Conservation (phyloP, 2,113 vertebrate species). For the Marmota monax region DNA sequence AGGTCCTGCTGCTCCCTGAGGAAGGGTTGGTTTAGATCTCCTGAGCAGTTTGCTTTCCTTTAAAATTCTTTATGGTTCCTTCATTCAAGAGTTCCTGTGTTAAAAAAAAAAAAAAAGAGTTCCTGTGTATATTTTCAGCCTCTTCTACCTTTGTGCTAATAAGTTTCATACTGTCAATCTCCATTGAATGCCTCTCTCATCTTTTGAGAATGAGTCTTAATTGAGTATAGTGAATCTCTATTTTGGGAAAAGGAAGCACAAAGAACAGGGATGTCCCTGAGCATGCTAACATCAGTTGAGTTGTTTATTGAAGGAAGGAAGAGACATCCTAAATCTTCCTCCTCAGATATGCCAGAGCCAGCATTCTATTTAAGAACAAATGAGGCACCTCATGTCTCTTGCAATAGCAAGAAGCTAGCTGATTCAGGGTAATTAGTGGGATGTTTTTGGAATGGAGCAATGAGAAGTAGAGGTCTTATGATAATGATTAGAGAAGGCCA, state of each 20-base stretch:
- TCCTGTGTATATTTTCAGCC: constrained; percentile 57
- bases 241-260: constrained; percentile 56
- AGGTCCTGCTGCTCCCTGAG: background rate
- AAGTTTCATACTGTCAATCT: constrained; percentile 25
- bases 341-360: constrained; percentile 43
- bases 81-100: constrained; percentile 66
- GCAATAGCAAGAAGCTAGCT: constrained; percentile 62
- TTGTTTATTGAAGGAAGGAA: constrained; percentile 47
- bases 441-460: constrained; percentile 63
- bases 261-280: constrained; percentile 28
- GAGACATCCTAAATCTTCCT: constrained; percentile 54
- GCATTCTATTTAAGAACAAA: constrained; percentile 72
- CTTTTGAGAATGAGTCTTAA: constrained; percentile 69
- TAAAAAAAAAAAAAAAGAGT: background rate
- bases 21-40: constrained; percentile 40
- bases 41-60: constrained; percentile 49
- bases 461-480: constrained; percentile 51
- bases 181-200: background rate
- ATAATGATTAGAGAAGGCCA: constrained; percentile 60
- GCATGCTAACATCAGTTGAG: constrained; percentile 46
- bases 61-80: constrained; percentile 3
- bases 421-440: constrained; percentile 66
- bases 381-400: constrained; percentile 52
- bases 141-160: constrained; percentile 53
- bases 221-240: constrained; percentile 37